phyloP scores from a whole-genome alignment of 1,140 invertebrate genomes.

The Bombyx mori region DNA sequence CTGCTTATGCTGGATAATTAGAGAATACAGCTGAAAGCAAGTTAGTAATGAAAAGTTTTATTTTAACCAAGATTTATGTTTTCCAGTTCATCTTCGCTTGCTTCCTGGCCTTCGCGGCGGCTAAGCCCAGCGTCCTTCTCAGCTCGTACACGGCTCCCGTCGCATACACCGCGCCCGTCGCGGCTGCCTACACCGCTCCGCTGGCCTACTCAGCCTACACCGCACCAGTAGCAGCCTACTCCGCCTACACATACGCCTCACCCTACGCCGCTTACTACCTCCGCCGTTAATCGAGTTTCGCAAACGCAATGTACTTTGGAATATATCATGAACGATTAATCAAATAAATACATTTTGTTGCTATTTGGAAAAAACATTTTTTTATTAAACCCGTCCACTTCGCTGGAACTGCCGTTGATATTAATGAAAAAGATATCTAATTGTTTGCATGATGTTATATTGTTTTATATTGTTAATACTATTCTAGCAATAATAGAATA shows the following conservation, averaged over 20 bases:
- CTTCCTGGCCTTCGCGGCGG: conserved; percentile 57
- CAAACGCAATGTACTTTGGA: too few relatives aligned
- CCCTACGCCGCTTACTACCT: conserved; percentile 43
- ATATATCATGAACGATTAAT: too few relatives aligned
- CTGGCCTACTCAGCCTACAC: conserved; percentile 38
- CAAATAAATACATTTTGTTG: too few relatives aligned
- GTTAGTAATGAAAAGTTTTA: not conserved
- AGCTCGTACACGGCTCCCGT: conserved; percentile 31
- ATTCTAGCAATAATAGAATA: too few relatives aligned
- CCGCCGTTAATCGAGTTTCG: conserved; percentile 2
- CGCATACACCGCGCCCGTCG: conserved; percentile 50
- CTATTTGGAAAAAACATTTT: too few relatives aligned
- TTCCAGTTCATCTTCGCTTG: conserved; percentile 67
- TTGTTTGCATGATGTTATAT: too few relatives aligned
- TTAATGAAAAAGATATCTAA: too few relatives aligned
- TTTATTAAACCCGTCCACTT: too few relatives aligned
- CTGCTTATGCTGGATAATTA: too few relatives aligned
- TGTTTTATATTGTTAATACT: too few relatives aligned
- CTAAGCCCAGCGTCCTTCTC: conserved; percentile 43
- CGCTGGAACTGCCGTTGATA: too few relatives aligned
- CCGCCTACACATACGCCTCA: conserved; percentile 45
- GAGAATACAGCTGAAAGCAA: not conserved
- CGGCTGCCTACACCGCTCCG: conserved; percentile 37
- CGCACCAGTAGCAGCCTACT: conserved; percentile 47
- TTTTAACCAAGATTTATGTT: conserved; percentile 19